Evolutionary conservation across 2,888 invertebrate genomes (phyloP), one percentile per base, ranked within the genome.

Genomic region (Aproaerema taeniolella): DNA sequence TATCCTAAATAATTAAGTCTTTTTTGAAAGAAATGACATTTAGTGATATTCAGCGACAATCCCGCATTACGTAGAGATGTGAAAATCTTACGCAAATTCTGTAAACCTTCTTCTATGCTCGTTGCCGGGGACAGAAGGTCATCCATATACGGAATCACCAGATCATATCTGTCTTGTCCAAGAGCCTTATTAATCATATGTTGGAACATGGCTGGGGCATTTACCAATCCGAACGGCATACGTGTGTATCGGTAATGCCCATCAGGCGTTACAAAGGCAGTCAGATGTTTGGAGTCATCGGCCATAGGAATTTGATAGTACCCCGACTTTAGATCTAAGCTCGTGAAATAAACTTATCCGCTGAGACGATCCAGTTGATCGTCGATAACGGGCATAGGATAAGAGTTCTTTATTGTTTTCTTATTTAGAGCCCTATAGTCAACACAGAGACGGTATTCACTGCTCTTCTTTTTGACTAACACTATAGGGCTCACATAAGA

Each of bases 401-500:
- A 61, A 4, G 11, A 20, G 16, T 61, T 58, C 31, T 54, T 56
- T 1, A 60, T 25, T 0, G 55, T 58, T 39, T 40, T 50, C 10
- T 31, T 36, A 37, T 45, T 45, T 5, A 42, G 11, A 2, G 42
- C 40, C n/a, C 39, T 16, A 14, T 42, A 42, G 20, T 61, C 58
- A 2, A 55, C 34, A 30, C 42, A 30, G 41, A 46, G 38, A 54
- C 60, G 35, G 47, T 54, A n/a, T 52, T 40, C 4, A 47, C 53
- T 43, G 26, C 49, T 39, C 28, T 38, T 39, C 26, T 45, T 45
- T n/a, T 28, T 30, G 7, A 43, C 53, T 1, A 59, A 38, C 5
- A 57, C 51, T 12, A 60, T 41, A 1, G 58, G 57, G 31, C 60
- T 58, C 7, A 51, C 45, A 39, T 49, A 62, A 10, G 49, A 38